Evolutionary conservation across 2,113 vertebrate genomes (phyloP).

Genomic region (Tychaedon coryphoeus): DNA sequence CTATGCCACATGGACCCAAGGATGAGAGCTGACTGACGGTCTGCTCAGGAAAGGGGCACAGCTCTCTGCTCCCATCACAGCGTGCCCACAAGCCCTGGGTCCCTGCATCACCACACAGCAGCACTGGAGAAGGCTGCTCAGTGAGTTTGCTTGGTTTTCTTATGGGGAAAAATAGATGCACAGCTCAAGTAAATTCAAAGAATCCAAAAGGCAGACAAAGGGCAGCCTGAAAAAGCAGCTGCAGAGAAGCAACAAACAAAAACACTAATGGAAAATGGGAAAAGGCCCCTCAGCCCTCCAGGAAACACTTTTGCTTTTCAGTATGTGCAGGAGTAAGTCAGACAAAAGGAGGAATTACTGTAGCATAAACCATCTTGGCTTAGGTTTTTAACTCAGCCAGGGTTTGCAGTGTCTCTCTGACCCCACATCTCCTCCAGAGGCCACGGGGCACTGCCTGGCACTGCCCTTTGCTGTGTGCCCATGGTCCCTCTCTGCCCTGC

Average conservation of each 20-base stretch:
- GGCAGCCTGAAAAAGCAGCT: not conserved
- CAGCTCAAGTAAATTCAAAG: not conserved
- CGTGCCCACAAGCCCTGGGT: accelerated
- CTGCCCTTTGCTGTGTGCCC: not conserved
- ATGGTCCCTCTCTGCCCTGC: not conserved
- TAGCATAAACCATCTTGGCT: slow-evolving; percentile 23
- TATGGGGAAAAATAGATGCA: not conserved
- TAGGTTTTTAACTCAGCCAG: not conserved
- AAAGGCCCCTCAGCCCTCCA: slow-evolving; percentile 32
- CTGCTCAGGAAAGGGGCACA: not conserved
- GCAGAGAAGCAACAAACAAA: not conserved
- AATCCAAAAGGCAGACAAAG: not conserved
- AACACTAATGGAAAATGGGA: slow-evolving; percentile 24
- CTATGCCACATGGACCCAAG: accelerated
- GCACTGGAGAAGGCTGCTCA: accelerated
- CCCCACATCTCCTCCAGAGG: not conserved
- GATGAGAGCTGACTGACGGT: not conserved
- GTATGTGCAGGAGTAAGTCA: not conserved
- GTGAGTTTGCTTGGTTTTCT: not conserved
- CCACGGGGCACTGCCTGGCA: not conserved
- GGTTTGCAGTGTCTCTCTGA: not conserved
- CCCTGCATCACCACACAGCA: not conserved
- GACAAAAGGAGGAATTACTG: slow-evolving; percentile 35
- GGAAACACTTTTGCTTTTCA: slow-evolving; percentile 36
- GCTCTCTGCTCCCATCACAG: not conserved